A percentile compares a stretch with the other conserved stretches of the same genome.
phyloP scores from a whole-genome alignment of 2,113 vertebrate species.

The Kryptolebias marmoratus region DNA sequence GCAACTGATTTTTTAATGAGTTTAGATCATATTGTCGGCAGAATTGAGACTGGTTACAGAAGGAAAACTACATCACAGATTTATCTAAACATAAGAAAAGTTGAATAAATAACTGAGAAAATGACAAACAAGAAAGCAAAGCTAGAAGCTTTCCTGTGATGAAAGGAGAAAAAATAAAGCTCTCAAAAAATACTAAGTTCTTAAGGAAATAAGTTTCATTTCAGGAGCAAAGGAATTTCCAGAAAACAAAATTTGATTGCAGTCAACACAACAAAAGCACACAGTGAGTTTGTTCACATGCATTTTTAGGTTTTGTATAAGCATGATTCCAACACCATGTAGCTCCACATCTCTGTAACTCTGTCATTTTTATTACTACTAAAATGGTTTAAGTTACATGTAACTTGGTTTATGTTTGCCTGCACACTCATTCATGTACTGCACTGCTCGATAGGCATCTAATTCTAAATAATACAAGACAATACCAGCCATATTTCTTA shows the following conservation, averaged over 20 bases:
- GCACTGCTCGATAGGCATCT: conserved; percentile 19
- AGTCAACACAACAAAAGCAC: neutral
- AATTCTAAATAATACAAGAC: conserved; percentile 33
- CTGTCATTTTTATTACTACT: conserved; percentile 13
- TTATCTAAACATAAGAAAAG: conserved; percentile 15
- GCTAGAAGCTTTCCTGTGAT: conserved; percentile 9
- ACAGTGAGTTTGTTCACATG: conserved; percentile 4
- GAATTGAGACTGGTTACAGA: neutral
- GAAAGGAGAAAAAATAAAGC: neutral
- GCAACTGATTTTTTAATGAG: conserved; percentile 26
- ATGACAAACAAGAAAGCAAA: conserved; percentile 13
- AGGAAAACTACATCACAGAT: conserved; percentile 14
- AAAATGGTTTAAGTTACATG: neutral
- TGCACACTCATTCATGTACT: neutral
- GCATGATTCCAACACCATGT: neutral
- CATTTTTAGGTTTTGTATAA: neutral
- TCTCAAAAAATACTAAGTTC: conserved; percentile 7
- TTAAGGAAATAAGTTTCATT: conserved; percentile 12
- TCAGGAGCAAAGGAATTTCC: neutral
- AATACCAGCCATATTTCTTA: conserved; percentile 21
- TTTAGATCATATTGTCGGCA: conserved; percentile 1
- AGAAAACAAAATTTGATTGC: neutral
- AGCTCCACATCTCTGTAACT: neutral
- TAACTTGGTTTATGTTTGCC: conserved; percentile 5
- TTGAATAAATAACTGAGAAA: conserved; percentile 1